Evolutionary conservation across 2,888 invertebrate genomes (phyloP), one percentile per base, ranked within the genome.

Genomic region (Caenorhabditis sp.): DNA sequence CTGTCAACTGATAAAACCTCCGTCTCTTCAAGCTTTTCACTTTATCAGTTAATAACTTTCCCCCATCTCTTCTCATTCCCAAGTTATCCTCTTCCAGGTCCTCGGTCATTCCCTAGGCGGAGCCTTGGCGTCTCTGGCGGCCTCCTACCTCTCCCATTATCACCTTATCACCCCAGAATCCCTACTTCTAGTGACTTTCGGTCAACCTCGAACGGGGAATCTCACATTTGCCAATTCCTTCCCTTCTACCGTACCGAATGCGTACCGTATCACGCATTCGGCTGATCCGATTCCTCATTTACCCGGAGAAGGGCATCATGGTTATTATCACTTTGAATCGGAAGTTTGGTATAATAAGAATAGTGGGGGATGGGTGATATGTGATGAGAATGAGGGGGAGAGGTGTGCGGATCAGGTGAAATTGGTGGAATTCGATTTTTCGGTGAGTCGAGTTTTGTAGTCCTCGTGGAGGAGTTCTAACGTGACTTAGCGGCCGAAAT

Each of bases 201-300:
- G 87, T 8, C 86, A 88, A 68, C 88, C 88, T 0, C 62, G 88
- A 0, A 76, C 76, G 15, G 88, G 88, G n/a, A 80, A 86, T 51
- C 15, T 61, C 11, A 70, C 55, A 9, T 87, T 65, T 50, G 85
- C 85, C 13, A 35, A 70, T 24, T 67, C 78, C 9, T 76, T 84
- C 56, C 85, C 88, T 56, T 28, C 37, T 2, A 28, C 60, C 13
- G 84, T 85, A 4, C 51, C 65, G 13, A 69, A 84, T 64, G 50
- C 82, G 11, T 87, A 65, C 64, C 79, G 87, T 6, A 67, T 87
- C 11, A 77, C 72, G 8, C 87, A 87, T 51, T 53, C 67, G 3
- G 71, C 78, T 18, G 87, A 87, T 50, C 62, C 83, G 18, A 77
- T 86, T 5, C 81, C 86, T 0, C 87, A 87, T 47, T 28, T 86